phyloP scores from a whole-genome alignment of 2,797 vertebrate genomes.

The Vultur gryphus region DNA sequence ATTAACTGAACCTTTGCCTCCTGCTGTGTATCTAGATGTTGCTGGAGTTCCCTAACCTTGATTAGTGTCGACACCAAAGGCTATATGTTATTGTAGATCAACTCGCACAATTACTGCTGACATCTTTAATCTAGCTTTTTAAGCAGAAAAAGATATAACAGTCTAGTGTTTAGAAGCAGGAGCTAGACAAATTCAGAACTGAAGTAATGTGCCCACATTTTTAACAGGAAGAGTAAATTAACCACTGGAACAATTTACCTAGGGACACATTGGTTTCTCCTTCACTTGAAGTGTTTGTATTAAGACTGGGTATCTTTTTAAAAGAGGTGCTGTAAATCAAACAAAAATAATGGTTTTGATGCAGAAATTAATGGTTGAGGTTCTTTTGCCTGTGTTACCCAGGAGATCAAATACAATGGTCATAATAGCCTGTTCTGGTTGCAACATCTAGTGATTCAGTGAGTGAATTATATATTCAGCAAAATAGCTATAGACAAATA shows the following conservation, averaged over 20 bases:
- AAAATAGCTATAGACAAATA: background rate
- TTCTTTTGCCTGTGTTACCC: background rate
- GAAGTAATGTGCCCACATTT: background rate
- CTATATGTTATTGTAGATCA: slow-evolving; percentile 54
- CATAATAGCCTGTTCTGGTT: background rate
- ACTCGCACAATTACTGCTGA: slow-evolving; percentile 54
- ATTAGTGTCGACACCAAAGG: slow-evolving; percentile 62
- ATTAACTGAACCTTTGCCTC: slow-evolving; percentile 59
- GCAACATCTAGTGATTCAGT: background rate
- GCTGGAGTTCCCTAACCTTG: slow-evolving; percentile 51
- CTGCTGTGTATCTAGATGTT: slow-evolving; percentile 57
- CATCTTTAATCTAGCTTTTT: slow-evolving; percentile 51
- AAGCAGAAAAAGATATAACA: background rate
- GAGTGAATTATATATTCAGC: background rate
- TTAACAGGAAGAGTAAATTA: background rate
- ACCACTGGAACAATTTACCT: background rate
- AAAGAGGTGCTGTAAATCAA: background rate
- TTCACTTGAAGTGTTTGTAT: background rate
- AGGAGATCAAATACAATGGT: background rate
- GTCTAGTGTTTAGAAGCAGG: background rate
- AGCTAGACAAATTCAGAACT: background rate
- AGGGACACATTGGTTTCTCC: background rate
- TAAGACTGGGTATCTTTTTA: background rate
- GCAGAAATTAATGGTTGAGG: background rate
- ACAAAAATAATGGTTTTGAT: background rate